A percentile compares a stretch with the other conserved stretches of the same genome.
phyloP scores from a whole-genome alignment of 2,888 invertebrate genomes.

The Lordiphosa fenestrarum region DNA sequence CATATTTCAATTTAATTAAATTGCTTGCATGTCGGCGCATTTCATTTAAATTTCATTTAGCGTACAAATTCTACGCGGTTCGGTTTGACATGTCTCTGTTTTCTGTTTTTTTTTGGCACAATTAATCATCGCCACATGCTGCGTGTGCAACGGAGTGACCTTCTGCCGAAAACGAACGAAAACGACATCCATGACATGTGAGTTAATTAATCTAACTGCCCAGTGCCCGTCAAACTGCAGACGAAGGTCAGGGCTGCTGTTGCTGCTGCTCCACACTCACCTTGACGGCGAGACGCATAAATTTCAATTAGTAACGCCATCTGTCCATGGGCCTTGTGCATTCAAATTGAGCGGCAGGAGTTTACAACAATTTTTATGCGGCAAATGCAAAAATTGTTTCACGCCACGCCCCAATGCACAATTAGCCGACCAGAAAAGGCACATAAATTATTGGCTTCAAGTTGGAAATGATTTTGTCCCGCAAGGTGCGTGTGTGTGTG shows the following conservation, averaged over 20 bases:
- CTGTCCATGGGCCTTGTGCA: slow-evolving; percentile 27
- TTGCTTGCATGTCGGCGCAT: slow-evolving; percentile 38
- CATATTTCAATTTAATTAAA: slow-evolving; percentile 61
- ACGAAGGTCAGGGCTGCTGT: slow-evolving; percentile 51
- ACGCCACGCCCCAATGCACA: slow-evolving; percentile 56
- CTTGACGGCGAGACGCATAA: slow-evolving; percentile 55
- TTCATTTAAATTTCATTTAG: slow-evolving; percentile 38
- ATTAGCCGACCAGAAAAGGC: slow-evolving; percentile 42
- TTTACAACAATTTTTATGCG: slow-evolving; percentile 10
- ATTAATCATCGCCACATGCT: slow-evolving; percentile 59
- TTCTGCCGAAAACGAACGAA: slow-evolving; percentile 5
- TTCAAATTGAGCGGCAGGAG: slow-evolving; percentile 37
- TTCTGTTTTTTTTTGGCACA: slow-evolving; percentile 10
- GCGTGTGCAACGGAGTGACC: slow-evolving; percentile 32
- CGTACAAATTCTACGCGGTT: slow-evolving; percentile 8
- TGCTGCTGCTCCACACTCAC: slow-evolving; percentile 8
- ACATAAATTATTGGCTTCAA: slow-evolving; percentile 65
- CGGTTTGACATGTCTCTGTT: background rate
- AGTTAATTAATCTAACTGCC: slow-evolving; percentile 69
- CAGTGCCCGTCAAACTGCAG: slow-evolving; percentile 55
- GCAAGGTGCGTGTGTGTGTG: slow-evolving; percentile 23
- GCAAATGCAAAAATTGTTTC: slow-evolving; percentile 60
- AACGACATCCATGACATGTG: slow-evolving; percentile 46
- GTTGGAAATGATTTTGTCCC: slow-evolving; percentile 51
- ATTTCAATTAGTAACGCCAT: slow-evolving; percentile 65